Evolutionary conservation across 2,797 vertebrate species (phyloP), one percentile per base, ranked within the genome.

Genomic region (Yasuhikotakia modesta): DNA sequence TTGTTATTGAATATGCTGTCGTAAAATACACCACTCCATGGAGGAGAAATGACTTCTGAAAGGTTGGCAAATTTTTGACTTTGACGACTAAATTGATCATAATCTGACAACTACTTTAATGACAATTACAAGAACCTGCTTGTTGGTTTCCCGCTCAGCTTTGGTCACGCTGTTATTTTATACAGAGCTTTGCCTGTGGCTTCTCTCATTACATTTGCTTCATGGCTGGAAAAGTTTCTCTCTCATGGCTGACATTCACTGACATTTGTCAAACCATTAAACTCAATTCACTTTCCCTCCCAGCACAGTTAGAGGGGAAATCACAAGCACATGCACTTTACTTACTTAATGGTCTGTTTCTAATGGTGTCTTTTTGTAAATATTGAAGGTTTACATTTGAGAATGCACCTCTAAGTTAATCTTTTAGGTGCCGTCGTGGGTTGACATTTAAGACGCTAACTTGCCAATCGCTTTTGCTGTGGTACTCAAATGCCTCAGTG

Each of bases 221-320:
- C 43, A 58, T 63, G 13, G 48, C 35, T 3, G 27, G 46, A 61
- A 30, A 68, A 60, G 53, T 79, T 53, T 67, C 53, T 66, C 53
- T 50, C 30, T 73, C 61, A 43, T 61, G 64, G 45, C 74, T 82
- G 80, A 84, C 81, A 84, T 84, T 82, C 77, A 70, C 73, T 71
- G 77, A 79, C 78, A 80, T 84, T 84, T 84, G 74, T 79, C 78
- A 80, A 82, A 74, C 50, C 80, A 84, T 82, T 82, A 74, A 78
- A 72, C 75, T 55, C 55, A 73, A 57, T 78, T 75, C 53, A 64
- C 70, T 48, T 35, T 67, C 22, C 65, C 73, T 73, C 52, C 32
- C 69, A 60, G 73, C 45, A 39, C 12, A 32, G 53, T 72, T 66
- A 12, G 53, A 74, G 39, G 70, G 17, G 24, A 60, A 76, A 64